phyloP scores from a whole-genome alignment of 2,113 vertebrate genomes.

The Oryzias melastigma region DNA sequence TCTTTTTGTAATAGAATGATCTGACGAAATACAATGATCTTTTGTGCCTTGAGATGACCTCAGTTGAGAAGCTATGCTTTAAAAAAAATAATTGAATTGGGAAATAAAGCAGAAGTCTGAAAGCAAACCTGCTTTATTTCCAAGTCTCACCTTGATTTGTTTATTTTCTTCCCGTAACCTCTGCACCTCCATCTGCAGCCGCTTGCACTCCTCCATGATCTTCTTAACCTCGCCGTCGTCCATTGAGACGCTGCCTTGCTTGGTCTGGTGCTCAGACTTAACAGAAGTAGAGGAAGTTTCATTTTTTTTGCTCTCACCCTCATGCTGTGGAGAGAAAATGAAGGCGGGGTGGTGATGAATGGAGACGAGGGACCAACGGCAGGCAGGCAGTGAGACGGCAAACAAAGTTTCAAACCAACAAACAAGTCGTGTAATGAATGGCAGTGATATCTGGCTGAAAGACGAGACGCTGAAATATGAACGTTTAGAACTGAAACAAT shows the following conservation, averaged over 20 bases:
- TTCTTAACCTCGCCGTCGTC: constrained; percentile 91
- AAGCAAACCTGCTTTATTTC: not conserved
- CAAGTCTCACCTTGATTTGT: constrained; percentile 85
- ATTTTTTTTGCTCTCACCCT: constrained; percentile 88
- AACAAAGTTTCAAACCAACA: constrained; percentile 29
- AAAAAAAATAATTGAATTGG: too few relatives aligned
- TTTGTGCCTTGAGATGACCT: too few relatives aligned
- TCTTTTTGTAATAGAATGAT: too few relatives aligned
- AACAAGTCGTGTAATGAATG: constrained; percentile 36
- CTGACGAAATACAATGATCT: too few relatives aligned
- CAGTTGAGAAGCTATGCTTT: too few relatives aligned
- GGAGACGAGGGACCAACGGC: constrained; percentile 6
- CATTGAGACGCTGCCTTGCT: constrained; percentile 85
- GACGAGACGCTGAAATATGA: not conserved
- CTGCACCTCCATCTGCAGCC: constrained; percentile 90
- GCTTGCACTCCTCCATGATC: constrained; percentile 92
- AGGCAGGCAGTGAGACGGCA: constrained; percentile 30
- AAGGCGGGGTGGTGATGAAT: constrained; percentile 5
- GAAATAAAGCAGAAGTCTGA: not conserved
- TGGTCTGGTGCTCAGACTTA: constrained; percentile 88
- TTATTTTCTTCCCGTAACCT: constrained; percentile 92
- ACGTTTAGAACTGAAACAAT: too few relatives aligned
- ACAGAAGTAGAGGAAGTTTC: constrained; percentile 83
- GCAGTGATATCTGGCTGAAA: constrained; percentile 23
- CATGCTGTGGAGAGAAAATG: constrained; percentile 81